Conservation (phyloP, 2,888 invertebrate species). For the Trachelus troglodyta region DNA sequence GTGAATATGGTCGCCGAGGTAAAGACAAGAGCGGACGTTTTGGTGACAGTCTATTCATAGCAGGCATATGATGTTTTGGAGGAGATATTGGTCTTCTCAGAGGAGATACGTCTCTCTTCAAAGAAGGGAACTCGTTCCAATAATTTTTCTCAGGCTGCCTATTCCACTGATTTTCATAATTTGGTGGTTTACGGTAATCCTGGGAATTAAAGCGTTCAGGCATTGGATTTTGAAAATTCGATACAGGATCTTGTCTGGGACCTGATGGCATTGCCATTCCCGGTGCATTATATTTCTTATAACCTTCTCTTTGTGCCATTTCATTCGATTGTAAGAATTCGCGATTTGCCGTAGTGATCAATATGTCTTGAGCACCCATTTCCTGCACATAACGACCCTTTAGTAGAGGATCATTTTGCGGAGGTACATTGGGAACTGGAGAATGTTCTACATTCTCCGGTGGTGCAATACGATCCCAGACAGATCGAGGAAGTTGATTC, state of each 20-base stretch:
- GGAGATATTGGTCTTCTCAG: constrained; percentile 16
- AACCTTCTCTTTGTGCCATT: constrained; percentile 15
- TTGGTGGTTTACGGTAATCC: constrained; percentile 28
- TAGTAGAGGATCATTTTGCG: constrained; percentile 21
- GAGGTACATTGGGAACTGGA: not conserved
- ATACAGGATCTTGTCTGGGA: constrained; percentile 4
- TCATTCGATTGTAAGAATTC: constrained; percentile 26
- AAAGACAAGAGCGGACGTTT: constrained; percentile 34
- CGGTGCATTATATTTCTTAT: constrained; percentile 8
- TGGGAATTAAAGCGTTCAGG: constrained; percentile 17
- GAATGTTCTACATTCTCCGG: constrained; percentile 31
- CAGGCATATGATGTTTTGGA: constrained; percentile 10
- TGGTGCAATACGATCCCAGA: constrained; percentile 64
- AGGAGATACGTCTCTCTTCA: constrained; percentile 12
- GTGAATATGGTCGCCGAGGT: constrained; percentile 26
- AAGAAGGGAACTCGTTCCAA: constrained; percentile 13
- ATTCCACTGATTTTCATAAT: constrained; percentile 32
- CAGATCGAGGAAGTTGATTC: constrained; percentile 57
- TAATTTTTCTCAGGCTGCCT: constrained; percentile 18
- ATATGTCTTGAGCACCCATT: constrained; percentile 47
- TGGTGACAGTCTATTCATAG: constrained; percentile 20
- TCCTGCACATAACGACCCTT: constrained; percentile 53
- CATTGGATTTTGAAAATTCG: constrained; percentile 24
- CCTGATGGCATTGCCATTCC: constrained; percentile 1
- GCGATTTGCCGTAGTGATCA: constrained; percentile 50